These are phyloP conservation scores for Drosophila formosana DNA, from an alignment of 2,888 invertebrate species.

Conservation along the genomic window DNA sequence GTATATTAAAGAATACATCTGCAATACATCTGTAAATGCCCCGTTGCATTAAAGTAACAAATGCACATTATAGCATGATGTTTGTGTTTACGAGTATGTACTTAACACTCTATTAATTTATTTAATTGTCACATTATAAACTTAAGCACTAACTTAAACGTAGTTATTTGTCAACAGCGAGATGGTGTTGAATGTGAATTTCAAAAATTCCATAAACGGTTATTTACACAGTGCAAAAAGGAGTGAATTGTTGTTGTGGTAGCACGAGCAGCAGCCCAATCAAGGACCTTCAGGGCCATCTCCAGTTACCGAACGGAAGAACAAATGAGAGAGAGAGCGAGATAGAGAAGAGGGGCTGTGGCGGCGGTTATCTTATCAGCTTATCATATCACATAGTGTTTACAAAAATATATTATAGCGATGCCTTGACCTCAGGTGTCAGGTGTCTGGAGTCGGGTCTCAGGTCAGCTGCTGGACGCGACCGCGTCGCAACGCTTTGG, in stretches of 20 bases:
- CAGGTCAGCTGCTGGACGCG: constrained; percentile 42
- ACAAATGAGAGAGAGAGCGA: background rate
- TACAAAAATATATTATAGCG: constrained; percentile 33
- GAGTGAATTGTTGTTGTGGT: constrained; percentile 16
- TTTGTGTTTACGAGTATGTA: constrained; percentile 14
- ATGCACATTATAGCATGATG: background rate
- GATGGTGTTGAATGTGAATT: constrained; percentile 26
- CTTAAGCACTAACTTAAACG: constrained; percentile 48
- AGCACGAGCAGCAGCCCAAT: constrained; percentile 12
- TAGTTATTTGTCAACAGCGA: constrained; percentile 44
- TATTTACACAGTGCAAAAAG: constrained; percentile 66
- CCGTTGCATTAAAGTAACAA: too few relatives aligned
- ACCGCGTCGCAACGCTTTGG: constrained; percentile 27
- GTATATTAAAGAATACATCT: too few relatives aligned
- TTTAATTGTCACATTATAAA: constrained; percentile 57
- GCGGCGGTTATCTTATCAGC: constrained; percentile 20
- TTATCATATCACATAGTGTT: constrained; percentile 73
- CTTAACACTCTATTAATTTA: constrained; percentile 52
- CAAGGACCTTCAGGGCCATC: background rate
- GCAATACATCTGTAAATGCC: too few relatives aligned
- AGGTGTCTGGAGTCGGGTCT: background rate
- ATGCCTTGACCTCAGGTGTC: background rate
- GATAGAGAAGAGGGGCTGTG: constrained; percentile 4
- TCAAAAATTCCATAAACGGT: constrained; percentile 49
- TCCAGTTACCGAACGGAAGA: background rate